These are phyloP conservation scores for Lagopus leucura DNA, from an alignment of 2,113 vertebrate species.

Conservation along the genomic window DNA sequence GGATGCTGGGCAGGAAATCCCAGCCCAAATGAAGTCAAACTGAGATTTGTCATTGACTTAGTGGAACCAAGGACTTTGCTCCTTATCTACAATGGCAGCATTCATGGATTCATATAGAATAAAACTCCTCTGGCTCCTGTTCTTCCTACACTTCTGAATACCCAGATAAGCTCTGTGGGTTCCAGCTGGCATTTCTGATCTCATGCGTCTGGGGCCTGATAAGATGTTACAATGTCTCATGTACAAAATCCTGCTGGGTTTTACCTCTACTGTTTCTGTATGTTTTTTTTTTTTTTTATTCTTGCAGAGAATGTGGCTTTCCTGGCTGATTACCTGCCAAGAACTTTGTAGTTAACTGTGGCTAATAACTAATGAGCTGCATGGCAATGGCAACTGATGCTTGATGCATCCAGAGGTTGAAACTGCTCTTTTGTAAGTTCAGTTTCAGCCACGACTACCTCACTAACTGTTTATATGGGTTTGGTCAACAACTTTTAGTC, in stretches of 20 bases:
- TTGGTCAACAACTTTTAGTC: background rate
- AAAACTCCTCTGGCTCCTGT: slow-evolving; percentile 43
- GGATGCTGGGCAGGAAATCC: slow-evolving; percentile 60
- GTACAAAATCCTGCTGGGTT: slow-evolving; percentile 11
- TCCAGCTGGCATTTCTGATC: slow-evolving; percentile 65
- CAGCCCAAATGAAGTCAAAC: slow-evolving; percentile 67
- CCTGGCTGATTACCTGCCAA: slow-evolving; percentile 22
- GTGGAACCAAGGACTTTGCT: slow-evolving; percentile 14
- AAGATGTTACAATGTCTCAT: slow-evolving; percentile 46
- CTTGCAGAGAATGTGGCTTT: slow-evolving; percentile 14
- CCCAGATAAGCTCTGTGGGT: slow-evolving; percentile 56
- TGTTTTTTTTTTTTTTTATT: background rate
- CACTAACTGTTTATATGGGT: background rate
- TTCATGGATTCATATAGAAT: slow-evolving; percentile 63
- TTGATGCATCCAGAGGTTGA: background rate
- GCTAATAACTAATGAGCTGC: background rate
- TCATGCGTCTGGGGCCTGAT: slow-evolving; percentile 50
- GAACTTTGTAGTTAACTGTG: background rate
- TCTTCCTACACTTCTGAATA: slow-evolving; percentile 37
- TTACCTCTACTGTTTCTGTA: slow-evolving; percentile 33
- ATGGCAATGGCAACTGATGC: background rate
- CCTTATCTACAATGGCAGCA: slow-evolving; percentile 51
- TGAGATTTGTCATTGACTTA: slow-evolving; percentile 58
- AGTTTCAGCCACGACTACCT: background rate
- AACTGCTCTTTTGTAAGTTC: background rate